Conservation (phyloP, 2,797 vertebrate species). For the Oceanodroma leucorhoa region DNA sequence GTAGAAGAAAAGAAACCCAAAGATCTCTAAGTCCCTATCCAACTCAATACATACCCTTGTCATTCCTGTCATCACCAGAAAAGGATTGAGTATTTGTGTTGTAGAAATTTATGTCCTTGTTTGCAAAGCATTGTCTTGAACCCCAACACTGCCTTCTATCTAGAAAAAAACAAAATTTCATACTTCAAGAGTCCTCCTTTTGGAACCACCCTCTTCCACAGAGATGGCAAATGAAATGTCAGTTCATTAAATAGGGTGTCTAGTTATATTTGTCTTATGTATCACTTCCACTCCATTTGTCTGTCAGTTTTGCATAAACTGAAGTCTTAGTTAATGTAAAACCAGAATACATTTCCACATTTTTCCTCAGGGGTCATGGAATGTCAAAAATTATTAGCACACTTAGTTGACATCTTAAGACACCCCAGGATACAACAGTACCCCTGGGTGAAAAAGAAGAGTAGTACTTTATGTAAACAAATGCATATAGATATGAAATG, state of each 20-base stretch:
- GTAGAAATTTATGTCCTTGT: not conserved
- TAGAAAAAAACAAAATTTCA: not conserved
- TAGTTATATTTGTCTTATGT: not conserved
- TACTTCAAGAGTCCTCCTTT: not conserved
- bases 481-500: not conserved
- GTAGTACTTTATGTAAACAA: not conserved
- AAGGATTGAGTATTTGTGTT: not conserved
- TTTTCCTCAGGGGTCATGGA: constrained; percentile 34
- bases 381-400: constrained; percentile 45
- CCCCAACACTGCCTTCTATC: not conserved
- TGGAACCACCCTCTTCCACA: not conserved
- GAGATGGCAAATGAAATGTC: constrained; percentile 19
- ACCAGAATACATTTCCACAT: not conserved
- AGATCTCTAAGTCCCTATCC: not conserved
- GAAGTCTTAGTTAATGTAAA: constrained; percentile 54
- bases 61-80: not conserved
- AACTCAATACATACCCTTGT: not conserved
- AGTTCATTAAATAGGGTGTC: constrained; percentile 19
- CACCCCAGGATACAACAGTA: not conserved
- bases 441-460: not conserved
- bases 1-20: not conserved
- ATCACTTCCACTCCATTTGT: constrained; percentile 43
- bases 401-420: constrained; percentile 24
- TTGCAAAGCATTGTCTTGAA: not conserved
- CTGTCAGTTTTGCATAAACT: constrained; percentile 39